A percentile compares a stretch with the other conserved stretches of the same genome.
Conservation (phyloP, 53 echinoderm and acorn worm species). For the Pentamera pediparva region DNA sequence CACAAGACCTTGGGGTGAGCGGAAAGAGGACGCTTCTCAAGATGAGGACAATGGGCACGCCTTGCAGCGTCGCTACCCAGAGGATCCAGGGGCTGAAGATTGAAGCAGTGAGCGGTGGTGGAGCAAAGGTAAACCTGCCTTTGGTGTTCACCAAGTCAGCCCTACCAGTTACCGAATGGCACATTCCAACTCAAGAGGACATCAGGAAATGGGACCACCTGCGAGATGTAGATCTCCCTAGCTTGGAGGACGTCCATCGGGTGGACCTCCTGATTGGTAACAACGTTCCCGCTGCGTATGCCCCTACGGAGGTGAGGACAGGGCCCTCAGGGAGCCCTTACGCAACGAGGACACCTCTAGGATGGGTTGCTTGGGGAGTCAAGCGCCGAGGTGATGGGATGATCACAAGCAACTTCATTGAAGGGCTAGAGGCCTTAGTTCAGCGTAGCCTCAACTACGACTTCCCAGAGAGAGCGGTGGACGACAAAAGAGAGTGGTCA, state of each 20-base stretch:
- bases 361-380: constrained; percentile 49
- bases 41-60: constrained; percentile 35
- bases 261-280: constrained; percentile 20
- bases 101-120: constrained; percentile 16
- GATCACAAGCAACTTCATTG: neutral
- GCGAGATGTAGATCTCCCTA: constrained; percentile 13
- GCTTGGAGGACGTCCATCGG: neutral
- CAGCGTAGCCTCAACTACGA: constrained; percentile 37
- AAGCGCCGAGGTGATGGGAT: neutral
- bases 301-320: constrained; percentile 33
- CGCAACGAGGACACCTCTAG: constrained; percentile 40
- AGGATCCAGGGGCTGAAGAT: neutral
- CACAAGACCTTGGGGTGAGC: constrained; percentile 15
- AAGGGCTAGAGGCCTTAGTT: constrained; percentile 8
- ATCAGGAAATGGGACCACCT: constrained; percentile 29
- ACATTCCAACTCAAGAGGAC: constrained; percentile 32
- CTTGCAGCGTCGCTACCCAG: constrained; percentile 9
- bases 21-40: constrained; percentile 29
- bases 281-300: constrained; percentile 42
- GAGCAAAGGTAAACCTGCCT: constrained; percentile 14
- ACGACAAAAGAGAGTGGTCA: constrained; percentile 52
- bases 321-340: constrained; percentile 36
- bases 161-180: constrained; percentile 36
- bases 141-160: constrained; percentile 31
- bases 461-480: constrained; percentile 42